Evolutionary conservation across 1,140 invertebrate species (phyloP).

Genomic region (Dufourea novaeangliae): DNA sequence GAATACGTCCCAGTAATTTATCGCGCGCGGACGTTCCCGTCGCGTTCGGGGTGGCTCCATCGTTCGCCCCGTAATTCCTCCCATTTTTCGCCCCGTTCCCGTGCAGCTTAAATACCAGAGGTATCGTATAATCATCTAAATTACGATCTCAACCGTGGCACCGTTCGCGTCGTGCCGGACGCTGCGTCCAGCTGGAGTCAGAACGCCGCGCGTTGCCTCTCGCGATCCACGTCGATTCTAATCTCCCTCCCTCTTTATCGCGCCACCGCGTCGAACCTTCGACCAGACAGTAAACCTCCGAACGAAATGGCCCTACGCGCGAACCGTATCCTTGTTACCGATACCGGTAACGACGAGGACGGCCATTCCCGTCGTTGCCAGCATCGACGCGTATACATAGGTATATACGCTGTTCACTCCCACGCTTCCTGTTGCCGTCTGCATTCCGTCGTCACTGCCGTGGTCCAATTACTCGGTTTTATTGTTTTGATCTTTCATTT

Average conservation of each 20-base stretch:
- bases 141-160: constrained; percentile 41
- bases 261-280: constrained; percentile 43
- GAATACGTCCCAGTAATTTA: constrained; percentile 22
- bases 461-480: constrained; percentile 37
- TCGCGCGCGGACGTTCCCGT: constrained; percentile 27
- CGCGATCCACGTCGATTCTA: constrained; percentile 54
- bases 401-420: constrained; percentile 51
- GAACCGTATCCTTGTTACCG: constrained; percentile 66
- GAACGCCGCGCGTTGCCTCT: background rate
- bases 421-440: constrained; percentile 56
- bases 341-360: constrained; percentile 67
- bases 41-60: constrained; percentile 19
- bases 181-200: constrained; percentile 7
- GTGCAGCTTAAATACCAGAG: constrained; percentile 34
- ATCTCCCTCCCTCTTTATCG: constrained; percentile 48
- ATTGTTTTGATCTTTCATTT: background rate
- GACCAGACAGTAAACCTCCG: constrained; percentile 61
- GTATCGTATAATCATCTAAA: constrained; percentile 49
- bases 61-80: constrained; percentile 34
- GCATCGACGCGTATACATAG: constrained; percentile 27
- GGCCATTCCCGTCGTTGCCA: constrained; percentile 53
- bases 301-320: constrained; percentile 58
- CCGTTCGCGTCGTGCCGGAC: constrained; percentile 6
- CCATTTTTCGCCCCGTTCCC: constrained; percentile 17
- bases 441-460: constrained; percentile 32